Evolutionary conservation across 2,797 vertebrate genomes (phyloP), one percentile per base, ranked within the genome.

Genomic region (Megaceryle alcyon): DNA sequence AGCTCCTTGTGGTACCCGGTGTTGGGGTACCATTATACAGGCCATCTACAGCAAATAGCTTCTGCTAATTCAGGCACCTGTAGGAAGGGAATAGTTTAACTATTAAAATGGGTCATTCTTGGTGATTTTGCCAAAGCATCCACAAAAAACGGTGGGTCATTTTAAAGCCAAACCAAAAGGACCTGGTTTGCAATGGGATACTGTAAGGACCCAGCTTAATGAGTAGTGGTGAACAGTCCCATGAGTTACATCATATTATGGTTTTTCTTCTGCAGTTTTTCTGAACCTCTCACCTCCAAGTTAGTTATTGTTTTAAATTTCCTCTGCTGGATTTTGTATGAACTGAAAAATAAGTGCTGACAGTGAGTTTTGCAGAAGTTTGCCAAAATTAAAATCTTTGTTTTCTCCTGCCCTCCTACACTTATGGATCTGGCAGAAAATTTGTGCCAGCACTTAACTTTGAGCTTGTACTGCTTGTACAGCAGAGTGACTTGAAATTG

Each of bases 261-360:
- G 7, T 9, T 75, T 92, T 92, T 35, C 31, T 70, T 65, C 64
- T 80, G 56, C 31, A 49, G n/a, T 28, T 80, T 72, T 73, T 89
- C 83, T 69, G 12, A 85, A 29, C 26, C 0, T 3, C 72, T 93
- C 0, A 1, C 56, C 31, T 91, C 59, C 25, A 41, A 75, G 54
- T 82, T 65, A 60, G 69, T 91, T 83, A 87, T 35, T 75, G 73
- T 65, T 92, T 82, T 60, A 82, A 70, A 86, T 96, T 84, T 93
- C 33, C 10, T 86, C 26, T 2, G 1, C 49, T 85, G 75, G 18
- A 8, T 64, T 91, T 77, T 85, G 61, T 86, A 66, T 33, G 37
- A 82, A 64, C 60, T 61, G 48, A 85, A 77, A 83, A 92, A 48
- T 65, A 72, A 12, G 48, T 89, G 61, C 82, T 93, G 90, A 82